Evolutionary conservation across 2,888 invertebrate species (phyloP).

Genomic region (Rhagium mordax): DNA sequence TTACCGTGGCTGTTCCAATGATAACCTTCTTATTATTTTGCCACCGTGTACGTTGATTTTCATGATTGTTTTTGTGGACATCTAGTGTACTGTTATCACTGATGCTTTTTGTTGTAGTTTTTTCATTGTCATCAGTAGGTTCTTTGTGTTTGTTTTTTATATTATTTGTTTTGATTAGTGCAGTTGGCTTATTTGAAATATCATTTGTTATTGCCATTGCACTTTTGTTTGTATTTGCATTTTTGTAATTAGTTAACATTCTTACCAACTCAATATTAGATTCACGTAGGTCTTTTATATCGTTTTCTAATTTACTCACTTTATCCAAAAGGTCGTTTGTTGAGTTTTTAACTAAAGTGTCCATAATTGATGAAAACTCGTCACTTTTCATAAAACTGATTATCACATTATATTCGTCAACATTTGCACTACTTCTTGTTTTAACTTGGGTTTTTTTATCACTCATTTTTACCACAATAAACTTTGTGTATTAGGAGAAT

Average conservation of each 20-base stretch:
- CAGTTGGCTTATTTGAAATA: neutral
- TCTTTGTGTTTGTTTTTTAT: no score
- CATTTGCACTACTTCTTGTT: neutral
- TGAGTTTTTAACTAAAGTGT: neutral
- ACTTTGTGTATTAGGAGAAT: no score
- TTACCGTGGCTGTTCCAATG: neutral
- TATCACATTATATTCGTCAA: neutral
- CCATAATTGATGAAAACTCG: conserved; percentile 13
- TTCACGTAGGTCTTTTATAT: neutral
- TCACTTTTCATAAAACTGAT: conserved; percentile 2
- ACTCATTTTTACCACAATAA: neutral
- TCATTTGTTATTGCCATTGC: neutral
- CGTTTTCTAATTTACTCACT: neutral
- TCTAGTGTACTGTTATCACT: neutral
- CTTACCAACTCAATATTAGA: neutral
- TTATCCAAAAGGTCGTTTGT: neutral
- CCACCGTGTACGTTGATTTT: neutral
- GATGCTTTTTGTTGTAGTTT: neutral
- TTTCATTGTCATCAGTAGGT: neutral
- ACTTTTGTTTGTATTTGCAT: neutral
- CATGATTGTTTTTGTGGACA: no score
- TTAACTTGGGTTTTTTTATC: neutral
- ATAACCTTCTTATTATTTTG: neutral
- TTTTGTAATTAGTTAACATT: neutral
- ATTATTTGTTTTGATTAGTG: neutral